Evolutionary conservation across 2,888 invertebrate genomes (phyloP).

Genomic region (Amphiduros pacificus): DNA sequence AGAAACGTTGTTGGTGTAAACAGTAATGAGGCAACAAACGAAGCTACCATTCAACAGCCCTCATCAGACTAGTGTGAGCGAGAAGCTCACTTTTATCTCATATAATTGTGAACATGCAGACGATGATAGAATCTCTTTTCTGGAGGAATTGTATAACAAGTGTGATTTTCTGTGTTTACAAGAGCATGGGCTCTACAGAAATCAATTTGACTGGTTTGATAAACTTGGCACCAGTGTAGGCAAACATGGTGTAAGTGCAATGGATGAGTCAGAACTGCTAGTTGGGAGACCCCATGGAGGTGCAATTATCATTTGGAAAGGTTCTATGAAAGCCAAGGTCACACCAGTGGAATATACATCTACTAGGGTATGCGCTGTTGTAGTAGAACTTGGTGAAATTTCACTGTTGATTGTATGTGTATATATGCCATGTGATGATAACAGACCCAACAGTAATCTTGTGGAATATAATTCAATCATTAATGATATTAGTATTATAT

Average conservation of each 20-base stretch:
- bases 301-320: background rate
- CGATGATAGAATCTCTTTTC: background rate
- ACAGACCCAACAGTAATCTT: slow-evolving; percentile 2
- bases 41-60: too few relatives aligned
- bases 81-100: background rate
- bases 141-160: background rate
- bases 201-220: background rate
- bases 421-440: slow-evolving; percentile 1
- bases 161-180: background rate
- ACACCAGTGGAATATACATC: background rate
- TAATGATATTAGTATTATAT: background rate
- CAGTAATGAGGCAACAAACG: too few relatives aligned
- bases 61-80: too few relatives aligned
- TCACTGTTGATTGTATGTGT: background rate
- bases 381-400: background rate
- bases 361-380: background rate
- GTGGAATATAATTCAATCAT: background rate
- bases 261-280: background rate
- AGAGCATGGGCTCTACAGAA: slow-evolving; percentile 1
- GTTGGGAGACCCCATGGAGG: background rate
- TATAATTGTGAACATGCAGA: slow-evolving; percentile 1
- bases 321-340: background rate
- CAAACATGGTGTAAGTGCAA: background rate
- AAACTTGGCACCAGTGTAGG: background rate
- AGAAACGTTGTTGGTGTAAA: too few relatives aligned